Base-by-base conservation (phyloP, 2,797 vertebrate genomes). In the Neomorphus geoffroyi region DNA sequence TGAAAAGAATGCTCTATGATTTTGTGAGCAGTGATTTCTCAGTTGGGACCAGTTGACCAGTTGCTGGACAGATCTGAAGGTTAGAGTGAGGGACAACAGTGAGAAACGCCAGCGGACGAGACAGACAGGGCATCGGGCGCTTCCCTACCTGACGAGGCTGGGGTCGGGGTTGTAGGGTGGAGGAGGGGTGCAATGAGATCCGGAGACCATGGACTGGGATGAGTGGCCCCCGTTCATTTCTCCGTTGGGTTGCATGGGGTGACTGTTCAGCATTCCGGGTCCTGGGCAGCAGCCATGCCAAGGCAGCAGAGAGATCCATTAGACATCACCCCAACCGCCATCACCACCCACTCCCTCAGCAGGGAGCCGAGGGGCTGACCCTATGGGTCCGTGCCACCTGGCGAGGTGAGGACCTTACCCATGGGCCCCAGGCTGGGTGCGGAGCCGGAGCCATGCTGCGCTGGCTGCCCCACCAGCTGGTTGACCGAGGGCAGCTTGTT, bases 81-180 rank as follows among this genome's bases (percentile, higher is more conserved):
- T 91, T 92, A 96, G 92, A 43, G 61, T 10, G 12, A 60, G 60
- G 77, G 88, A 83, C 64, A 35, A 91, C 39, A 92, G 89, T 78
- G 7, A 21, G 85, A 62, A 69, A 27, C 6, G 0, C 4, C 17
- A 45, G 90, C 58, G 64, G 70, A 67, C 37, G 23, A 33, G 83
- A 56, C 65, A 80, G 46, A 8, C 7, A 43, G 43, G 45, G 77
- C 93, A 16, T 0, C 0, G 0, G 80, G 10, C 0, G 22, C 77
- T 96, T 94, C 98, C 98, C 97, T 98, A 99, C 99, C 99, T 99
- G 98, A 99, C 98, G 6, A 99, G 99, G 98, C 98, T 98, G 97
- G 99, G 99, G 97, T 99, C 99, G 7, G 99, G 99, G 83, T 98
- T 99, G 98, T 99, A 99, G 67, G 98, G 98, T 21, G 99, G 99